Evolutionary conservation across 1,140 invertebrate species (phyloP).

Genomic region (Arion vulgaris): DNA sequence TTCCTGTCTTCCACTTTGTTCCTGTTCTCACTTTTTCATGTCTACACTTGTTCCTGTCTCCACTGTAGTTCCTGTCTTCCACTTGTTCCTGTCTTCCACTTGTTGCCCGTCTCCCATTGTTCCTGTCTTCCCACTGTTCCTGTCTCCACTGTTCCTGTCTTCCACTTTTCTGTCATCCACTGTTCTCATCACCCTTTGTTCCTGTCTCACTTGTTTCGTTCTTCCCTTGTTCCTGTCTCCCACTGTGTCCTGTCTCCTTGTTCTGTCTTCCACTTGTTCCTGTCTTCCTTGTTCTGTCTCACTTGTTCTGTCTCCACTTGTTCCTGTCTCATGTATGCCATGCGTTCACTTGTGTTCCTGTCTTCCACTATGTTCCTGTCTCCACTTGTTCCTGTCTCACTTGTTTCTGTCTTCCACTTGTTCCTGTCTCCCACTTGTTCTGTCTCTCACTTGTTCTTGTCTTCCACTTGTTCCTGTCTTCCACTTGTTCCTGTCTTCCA

Average conservation of each 20-base stretch:
- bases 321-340: background rate
- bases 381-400: background rate
- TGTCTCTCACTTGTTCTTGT: background rate
- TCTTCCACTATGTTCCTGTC: background rate
- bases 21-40: too few relatives aligned
- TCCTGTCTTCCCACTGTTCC: too few relatives aligned
- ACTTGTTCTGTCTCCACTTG: background rate
- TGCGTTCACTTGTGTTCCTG: too few relatives aligned
- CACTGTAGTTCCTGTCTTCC: too few relatives aligned
- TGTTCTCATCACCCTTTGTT: slow-evolving; percentile 7
- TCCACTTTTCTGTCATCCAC: slow-evolving; percentile 6
- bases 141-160: background rate
- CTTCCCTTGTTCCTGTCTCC: background rate
- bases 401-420: too few relatives aligned
- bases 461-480: too few relatives aligned
- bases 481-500: too few relatives aligned
- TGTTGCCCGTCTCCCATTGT: too few relatives aligned
- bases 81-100: too few relatives aligned
- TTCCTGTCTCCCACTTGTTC: background rate
- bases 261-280: too few relatives aligned
- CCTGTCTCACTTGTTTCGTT: background rate
- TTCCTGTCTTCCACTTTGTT: too few relatives aligned
- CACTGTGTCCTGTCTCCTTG: background rate
- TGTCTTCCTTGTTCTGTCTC: background rate
- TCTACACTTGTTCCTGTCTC: slow-evolving; percentile 7